phyloP scores from a whole-genome alignment of 2,888 invertebrate species.

The Atherix ibis region DNA sequence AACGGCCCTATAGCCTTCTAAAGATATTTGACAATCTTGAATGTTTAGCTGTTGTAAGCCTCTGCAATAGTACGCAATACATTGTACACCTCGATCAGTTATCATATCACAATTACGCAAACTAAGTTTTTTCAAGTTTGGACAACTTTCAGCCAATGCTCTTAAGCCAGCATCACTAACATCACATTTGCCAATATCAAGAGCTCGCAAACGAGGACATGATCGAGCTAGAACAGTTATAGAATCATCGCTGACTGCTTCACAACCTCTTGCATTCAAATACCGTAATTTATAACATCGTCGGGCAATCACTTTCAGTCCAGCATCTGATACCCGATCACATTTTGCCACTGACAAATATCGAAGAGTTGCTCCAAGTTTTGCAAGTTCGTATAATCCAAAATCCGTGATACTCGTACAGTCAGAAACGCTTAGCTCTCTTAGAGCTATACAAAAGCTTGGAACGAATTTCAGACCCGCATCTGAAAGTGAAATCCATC shows the following conservation, averaged over 20 bases:
- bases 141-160: conserved; percentile 75
- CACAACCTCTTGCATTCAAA: conserved; percentile 81
- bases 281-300: conserved; percentile 80
- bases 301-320: conserved; percentile 69
- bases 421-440: conserved; percentile 81
- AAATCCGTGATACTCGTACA: conserved; percentile 81
- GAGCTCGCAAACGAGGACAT: conserved; percentile 68
- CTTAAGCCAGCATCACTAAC: conserved; percentile 78
- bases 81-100: conserved; percentile 76
- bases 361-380: conserved; percentile 72
- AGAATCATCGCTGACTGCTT: conserved; percentile 86
- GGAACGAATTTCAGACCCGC: conserved; percentile 83
- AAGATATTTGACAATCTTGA: conserved; percentile 80
- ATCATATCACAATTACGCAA: conserved; percentile 81
- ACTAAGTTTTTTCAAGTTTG: conserved; percentile 78
- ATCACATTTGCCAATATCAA: conserved; percentile 88
- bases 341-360: conserved; percentile 91
- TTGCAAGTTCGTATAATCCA: conserved; percentile 76
- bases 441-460: conserved; percentile 67
- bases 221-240: conserved; percentile 72
- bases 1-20: conserved; percentile 78
- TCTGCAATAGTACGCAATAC: conserved; percentile 77
- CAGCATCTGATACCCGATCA: conserved; percentile 81
- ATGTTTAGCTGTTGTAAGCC: conserved; percentile 84
- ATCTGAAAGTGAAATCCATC: conserved; percentile 39